Evolutionary conservation across 2,113 vertebrate genomes (phyloP).

Genomic region (Channa argus): DNA sequence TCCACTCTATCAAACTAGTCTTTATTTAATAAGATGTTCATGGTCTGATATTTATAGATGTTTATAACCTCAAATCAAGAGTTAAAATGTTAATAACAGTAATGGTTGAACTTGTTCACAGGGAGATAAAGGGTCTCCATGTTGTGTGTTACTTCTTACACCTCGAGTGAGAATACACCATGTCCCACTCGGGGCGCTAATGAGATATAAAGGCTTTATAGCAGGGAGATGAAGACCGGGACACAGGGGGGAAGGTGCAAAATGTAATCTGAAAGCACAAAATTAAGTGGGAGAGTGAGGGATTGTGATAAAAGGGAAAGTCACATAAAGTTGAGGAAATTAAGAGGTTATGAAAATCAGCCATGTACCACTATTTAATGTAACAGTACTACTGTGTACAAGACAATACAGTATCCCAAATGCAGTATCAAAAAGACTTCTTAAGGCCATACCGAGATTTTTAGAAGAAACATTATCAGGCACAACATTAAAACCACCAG

Average conservation of each 20-base stretch:
- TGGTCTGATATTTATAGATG: too few relatives aligned
- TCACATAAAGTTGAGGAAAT: not conserved
- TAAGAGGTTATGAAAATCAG: not conserved
- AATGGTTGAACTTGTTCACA: not conserved
- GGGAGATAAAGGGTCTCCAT: slow-evolving; percentile 12
- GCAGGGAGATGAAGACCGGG: not conserved
- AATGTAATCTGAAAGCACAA: slow-evolving; percentile 8
- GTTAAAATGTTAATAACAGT: too few relatives aligned
- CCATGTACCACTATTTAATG: too few relatives aligned
- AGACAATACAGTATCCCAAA: not conserved
- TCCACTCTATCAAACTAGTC: too few relatives aligned
- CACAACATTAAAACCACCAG: too few relatives aligned
- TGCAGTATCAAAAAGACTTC: too few relatives aligned
- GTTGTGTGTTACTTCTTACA: slow-evolving; percentile 32
- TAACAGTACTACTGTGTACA: not conserved
- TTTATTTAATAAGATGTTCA: too few relatives aligned
- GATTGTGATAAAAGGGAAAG: not conserved
- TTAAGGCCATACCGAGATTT: too few relatives aligned
- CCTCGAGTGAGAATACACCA: slow-evolving; percentile 52
- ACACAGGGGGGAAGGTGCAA: not conserved
- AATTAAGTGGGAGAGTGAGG: too few relatives aligned
- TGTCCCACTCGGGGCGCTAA: slow-evolving; percentile 48
- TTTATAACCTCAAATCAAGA: too few relatives aligned
- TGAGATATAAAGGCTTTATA: slow-evolving; percentile 48
- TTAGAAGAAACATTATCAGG: too few relatives aligned